Base-by-base conservation (phyloP, 30 jellyfish, hydroid and myxozoan species). In the Hydractinia echinata region DNA sequence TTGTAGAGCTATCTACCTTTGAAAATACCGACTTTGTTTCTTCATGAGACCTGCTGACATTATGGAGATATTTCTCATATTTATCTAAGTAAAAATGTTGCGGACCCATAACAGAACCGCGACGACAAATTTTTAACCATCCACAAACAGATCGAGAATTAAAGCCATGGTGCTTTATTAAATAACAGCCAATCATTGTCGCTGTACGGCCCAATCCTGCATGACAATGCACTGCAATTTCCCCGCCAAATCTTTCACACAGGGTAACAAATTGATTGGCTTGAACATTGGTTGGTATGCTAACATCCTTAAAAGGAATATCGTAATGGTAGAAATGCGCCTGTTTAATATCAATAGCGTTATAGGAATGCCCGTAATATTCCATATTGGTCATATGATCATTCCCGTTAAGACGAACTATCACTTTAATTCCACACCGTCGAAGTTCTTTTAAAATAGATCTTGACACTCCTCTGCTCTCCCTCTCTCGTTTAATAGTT, bases 151-250 rank as follows among this genome's bases (percentile, higher is more conserved):
- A 84, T 69, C 97, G 81, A 72, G 97, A 77, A 51, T 89, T 84
- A 88, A 91, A 91, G 16, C 79, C 85, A 86, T 82, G 74, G n/a
- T 67, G 73, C 49, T 72, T 77, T n/a, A 91, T 86, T 83, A 91
- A 53, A 53, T 61, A 39, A 53, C 95, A 77, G 39, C 95, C 97
- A 21, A 91, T 86, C 95, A 91, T 84, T 55, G 97, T 85, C 44
- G 96, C 97, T 44, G 97, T 91, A 13, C 97, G 90, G 4, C 97
- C 97, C 48, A 91, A 70, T 4, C 97, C 97, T 3, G 97, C 97
- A 82, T 91, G 95, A 64, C 97, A 91, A 81, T 91, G 97, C 10
- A 91, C 95, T 5, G 97, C 97, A 20, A 83, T 73, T 53, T 70
- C 72, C 19, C 69, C 77, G 15, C 73, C 86, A 11, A 86, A 81